phyloP scores from a whole-genome alignment of 2,888 invertebrate species.

The Sthenelais limicola region DNA sequence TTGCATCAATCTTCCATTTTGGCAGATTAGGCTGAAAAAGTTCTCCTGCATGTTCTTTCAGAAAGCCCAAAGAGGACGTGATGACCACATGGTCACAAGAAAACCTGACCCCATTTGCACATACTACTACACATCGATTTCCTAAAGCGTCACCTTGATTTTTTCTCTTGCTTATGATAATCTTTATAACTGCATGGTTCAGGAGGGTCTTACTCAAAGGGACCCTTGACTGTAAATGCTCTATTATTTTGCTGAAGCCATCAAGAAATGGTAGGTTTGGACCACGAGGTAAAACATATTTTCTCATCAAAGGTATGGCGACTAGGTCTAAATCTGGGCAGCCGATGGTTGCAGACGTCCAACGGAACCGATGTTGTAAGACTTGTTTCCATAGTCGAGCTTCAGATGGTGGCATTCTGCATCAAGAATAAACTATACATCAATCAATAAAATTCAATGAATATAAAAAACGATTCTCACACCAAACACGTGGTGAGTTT shows the following conservation, averaged over 20 bases:
- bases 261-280: not conserved
- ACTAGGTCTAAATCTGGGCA: too few relatives aligned
- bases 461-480: too few relatives aligned
- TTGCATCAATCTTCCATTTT: not conserved
- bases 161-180: not conserved
- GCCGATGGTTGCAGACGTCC: too few relatives aligned
- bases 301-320: too few relatives aligned
- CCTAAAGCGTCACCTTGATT: not conserved
- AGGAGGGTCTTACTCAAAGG: conserved; percentile 7
- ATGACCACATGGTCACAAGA: conserved; percentile 2
- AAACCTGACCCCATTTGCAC: conserved; percentile 15
- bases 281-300: too few relatives aligned
- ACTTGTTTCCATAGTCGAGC: too few relatives aligned
- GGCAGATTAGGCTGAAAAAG: conserved; percentile 13
- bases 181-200: conserved; percentile 14
- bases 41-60: not conserved
- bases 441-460: too few relatives aligned
- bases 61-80: conserved; percentile 27
- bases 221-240: not conserved
- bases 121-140: conserved; percentile 3
- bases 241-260: conserved; percentile 18
- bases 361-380: too few relatives aligned
- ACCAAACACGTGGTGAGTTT: too few relatives aligned
- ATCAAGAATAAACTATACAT: too few relatives aligned
- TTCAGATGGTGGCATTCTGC: too few relatives aligned